A percentile compares a stretch with the other conserved stretches of the same genome.
These are phyloP conservation scores for Hypothenemus hampei DNA, from an alignment of 1,140 invertebrate genomes.

Conservation along the genomic window DNA sequence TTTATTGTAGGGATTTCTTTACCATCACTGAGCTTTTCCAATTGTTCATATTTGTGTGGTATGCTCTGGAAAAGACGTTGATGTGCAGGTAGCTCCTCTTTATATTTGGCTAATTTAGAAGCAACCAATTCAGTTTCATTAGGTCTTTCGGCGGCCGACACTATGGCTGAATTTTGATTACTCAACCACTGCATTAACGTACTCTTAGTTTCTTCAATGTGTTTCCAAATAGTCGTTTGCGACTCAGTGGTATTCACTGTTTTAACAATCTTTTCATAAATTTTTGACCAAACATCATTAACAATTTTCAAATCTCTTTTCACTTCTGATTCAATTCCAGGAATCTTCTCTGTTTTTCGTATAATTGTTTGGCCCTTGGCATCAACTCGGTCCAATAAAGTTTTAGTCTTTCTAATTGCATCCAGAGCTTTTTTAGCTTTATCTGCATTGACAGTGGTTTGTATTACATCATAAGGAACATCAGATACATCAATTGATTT, in stretches of 20 bases:
- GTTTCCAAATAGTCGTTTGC: slow-evolving; percentile 85
- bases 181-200: slow-evolving; percentile 79
- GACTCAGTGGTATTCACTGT: slow-evolving; percentile 76
- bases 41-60: slow-evolving; percentile 71
- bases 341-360: slow-evolving; percentile 68
- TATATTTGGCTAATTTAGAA: slow-evolving; percentile 73
- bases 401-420: slow-evolving; percentile 67
- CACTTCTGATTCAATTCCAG: slow-evolving; percentile 66
- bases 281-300: slow-evolving; percentile 69
- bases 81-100: slow-evolving; percentile 77
- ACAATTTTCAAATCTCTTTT: slow-evolving; percentile 57
- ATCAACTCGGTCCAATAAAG: slow-evolving; percentile 69
- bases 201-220: slow-evolving; percentile 79
- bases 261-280: slow-evolving; percentile 63
- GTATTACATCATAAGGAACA: slow-evolving; percentile 60
- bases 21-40: slow-evolving; percentile 73
- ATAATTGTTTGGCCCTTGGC: slow-evolving; percentile 63
- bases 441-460: slow-evolving; percentile 60
- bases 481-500: slow-evolving; percentile 55
- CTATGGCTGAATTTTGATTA: slow-evolving; percentile 70
- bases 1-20: slow-evolving; percentile 63
- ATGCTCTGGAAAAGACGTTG: slow-evolving; percentile 70
- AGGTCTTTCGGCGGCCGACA: slow-evolving; percentile 67
- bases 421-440: slow-evolving; percentile 71
- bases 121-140: slow-evolving; percentile 75